Evolutionary conservation across 1,140 invertebrate species (phyloP).

Genomic region (Vanessa tameamea): DNA sequence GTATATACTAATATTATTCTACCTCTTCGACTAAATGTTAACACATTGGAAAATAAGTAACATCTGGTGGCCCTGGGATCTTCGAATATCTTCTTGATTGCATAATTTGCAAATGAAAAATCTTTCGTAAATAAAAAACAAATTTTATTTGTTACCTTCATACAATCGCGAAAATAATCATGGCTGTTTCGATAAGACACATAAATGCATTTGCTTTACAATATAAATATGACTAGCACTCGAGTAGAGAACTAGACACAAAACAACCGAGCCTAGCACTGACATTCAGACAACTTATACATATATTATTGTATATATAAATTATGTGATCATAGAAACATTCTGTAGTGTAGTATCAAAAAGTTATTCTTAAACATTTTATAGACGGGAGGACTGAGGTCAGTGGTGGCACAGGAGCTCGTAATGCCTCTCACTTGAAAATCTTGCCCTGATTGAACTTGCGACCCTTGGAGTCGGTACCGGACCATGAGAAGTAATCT

Average conservation of each 20-base stretch:
- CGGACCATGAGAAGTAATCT: conserved; percentile 96
- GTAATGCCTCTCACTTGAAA: conserved; percentile 91
- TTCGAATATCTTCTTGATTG: too few species aligned
- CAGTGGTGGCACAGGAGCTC: conserved; percentile 24
- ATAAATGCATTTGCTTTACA: conserved; percentile 30
- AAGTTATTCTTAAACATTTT: conserved; percentile 2
- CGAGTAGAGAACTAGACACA: not conserved
- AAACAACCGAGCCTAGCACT: not conserved
- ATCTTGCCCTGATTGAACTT: conserved; percentile 99
- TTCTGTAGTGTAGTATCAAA: conserved; percentile 21
- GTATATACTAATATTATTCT: too few species aligned
- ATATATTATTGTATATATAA: conserved; percentile 8
- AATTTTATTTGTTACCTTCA: conserved; percentile 30
- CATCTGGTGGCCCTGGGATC: too few species aligned
- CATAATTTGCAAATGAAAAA: conserved; percentile 8
- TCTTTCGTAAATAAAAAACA: conserved; percentile 32
- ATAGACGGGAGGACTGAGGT: not conserved
- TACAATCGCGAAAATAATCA: conserved; percentile 23
- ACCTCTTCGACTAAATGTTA: too few species aligned
- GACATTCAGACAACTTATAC: conserved; percentile 1
- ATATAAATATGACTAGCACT: conserved; percentile 19
- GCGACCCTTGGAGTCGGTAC: conserved; percentile 92
- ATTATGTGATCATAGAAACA: conserved; percentile 2
- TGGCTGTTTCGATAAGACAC: conserved; percentile 3
- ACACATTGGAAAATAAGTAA: too few species aligned